phyloP scores from a whole-genome alignment of 2,797 vertebrate species.

The Vespertilio murinus region DNA sequence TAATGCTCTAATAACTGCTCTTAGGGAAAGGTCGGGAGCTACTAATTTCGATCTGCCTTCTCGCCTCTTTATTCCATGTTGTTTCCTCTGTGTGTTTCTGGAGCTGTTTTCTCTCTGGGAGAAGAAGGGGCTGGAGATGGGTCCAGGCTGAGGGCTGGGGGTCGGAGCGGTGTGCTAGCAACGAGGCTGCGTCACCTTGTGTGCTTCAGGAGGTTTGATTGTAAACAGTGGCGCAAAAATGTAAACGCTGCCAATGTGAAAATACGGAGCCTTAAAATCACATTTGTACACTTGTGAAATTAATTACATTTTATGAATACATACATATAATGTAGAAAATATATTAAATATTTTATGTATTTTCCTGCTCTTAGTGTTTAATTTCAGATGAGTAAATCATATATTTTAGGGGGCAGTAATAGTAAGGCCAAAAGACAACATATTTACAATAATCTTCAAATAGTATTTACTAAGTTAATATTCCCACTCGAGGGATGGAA shows the following conservation, averaged over 20 bases:
- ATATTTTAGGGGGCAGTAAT: neutral
- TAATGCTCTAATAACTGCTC: constrained; percentile 68
- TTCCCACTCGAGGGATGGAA: neutral
- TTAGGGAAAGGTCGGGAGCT: neutral
- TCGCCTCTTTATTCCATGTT: neutral
- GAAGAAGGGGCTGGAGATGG: constrained; percentile 1
- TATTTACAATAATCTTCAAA: constrained; percentile 1
- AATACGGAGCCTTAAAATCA: neutral
- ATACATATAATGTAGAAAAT: neutral
- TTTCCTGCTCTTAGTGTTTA: neutral
- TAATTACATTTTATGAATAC: neutral
- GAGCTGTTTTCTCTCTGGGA: constrained; percentile 36
- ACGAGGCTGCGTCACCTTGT: neutral
- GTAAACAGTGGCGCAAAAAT: neutral
- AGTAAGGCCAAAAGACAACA: neutral
- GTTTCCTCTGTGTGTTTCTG: neutral
- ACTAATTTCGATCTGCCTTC: constrained; percentile 22
- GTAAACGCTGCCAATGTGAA: neutral
- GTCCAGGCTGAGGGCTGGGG: neutral
- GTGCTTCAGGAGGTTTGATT: constrained; percentile 2
- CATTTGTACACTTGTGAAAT: neutral
- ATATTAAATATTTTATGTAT: neutral
- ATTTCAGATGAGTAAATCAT: neutral
- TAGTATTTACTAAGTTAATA: neutral
- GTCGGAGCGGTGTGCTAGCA: neutral